These are phyloP conservation scores for Sarcophaga rosellei DNA, from an alignment of 2,888 invertebrate genomes.

Conservation along the genomic window DNA sequence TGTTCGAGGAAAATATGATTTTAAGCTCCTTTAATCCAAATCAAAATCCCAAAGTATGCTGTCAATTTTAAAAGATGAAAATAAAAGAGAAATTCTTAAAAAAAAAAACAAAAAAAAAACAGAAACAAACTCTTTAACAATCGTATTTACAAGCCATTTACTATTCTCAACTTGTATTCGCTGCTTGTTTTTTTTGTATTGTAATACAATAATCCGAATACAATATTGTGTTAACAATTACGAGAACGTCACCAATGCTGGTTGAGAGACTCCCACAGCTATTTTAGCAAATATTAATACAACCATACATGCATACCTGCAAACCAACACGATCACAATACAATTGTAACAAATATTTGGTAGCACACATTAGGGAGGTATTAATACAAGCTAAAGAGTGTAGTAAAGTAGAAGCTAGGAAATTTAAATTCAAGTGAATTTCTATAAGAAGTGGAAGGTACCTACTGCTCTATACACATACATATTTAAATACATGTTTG, in stretches of 20 bases:
- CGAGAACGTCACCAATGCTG: conserved; percentile 30
- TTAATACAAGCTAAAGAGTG: neutral
- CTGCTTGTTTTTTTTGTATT: neutral
- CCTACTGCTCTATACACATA: neutral
- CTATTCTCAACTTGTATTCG: neutral
- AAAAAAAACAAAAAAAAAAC: too few species aligned
- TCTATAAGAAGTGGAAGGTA: neutral
- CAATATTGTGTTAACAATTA: conserved; percentile 47
- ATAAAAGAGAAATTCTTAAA: neutral
- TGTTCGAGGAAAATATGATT: too few species aligned
- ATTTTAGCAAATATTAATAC: conserved; percentile 34
- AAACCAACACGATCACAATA: conserved; percentile 15
- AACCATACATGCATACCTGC: neutral
- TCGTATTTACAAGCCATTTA: conserved; percentile 9
- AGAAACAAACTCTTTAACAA: neutral
- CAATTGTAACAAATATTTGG: neutral
- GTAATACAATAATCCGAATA: conserved; percentile 30
- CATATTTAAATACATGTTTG: conserved; percentile 3
- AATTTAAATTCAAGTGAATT: neutral
- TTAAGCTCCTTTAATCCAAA: too few species aligned
- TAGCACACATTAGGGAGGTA: conserved; percentile 24
- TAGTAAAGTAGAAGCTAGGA: too few species aligned
- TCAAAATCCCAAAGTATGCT: neutral
- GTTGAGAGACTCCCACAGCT: conserved; percentile 19
- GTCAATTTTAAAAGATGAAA: neutral